Conservation (phyloP, 2,113 vertebrate genomes). For the Clarias gariepinus region DNA sequence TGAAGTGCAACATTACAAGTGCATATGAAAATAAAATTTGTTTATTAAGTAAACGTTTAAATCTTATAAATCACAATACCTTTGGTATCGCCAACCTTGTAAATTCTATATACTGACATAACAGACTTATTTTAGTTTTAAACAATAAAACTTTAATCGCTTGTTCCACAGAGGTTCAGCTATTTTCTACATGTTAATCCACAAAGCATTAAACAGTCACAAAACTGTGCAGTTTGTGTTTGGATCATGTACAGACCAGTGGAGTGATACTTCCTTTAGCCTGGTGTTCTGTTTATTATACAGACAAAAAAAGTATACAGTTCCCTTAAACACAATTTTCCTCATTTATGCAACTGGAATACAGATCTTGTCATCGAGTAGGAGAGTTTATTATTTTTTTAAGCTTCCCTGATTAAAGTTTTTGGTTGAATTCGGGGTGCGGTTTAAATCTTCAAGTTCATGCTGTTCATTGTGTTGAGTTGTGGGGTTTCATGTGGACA, state of each 20-base stretch:
- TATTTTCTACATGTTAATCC: neutral
- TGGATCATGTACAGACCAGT: neutral
- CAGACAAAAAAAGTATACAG: neutral
- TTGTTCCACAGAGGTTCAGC: neutral
- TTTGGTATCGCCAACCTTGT: neutral
- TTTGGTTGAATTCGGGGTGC: neutral
- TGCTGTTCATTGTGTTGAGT: neutral
- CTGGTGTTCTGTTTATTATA: neutral
- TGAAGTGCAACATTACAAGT: neutral
- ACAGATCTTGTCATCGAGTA: neutral
- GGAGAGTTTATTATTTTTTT: neutral
- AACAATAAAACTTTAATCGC: neutral
- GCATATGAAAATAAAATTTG: neutral
- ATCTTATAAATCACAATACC: neutral
- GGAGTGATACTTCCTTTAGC: neutral
- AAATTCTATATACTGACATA: neutral
- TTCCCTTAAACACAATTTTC: neutral
- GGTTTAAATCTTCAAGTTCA: neutral
- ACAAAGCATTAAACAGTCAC: constrained; percentile 11
- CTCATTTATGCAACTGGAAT: neutral
- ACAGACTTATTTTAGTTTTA: neutral
- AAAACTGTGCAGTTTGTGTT: neutral
- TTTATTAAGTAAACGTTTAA: neutral
- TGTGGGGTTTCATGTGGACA: neutral
- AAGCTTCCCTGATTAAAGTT: constrained; percentile 13